Conservation (phyloP, 1,140 invertebrate genomes). For the Portunus trituberculatus region DNA sequence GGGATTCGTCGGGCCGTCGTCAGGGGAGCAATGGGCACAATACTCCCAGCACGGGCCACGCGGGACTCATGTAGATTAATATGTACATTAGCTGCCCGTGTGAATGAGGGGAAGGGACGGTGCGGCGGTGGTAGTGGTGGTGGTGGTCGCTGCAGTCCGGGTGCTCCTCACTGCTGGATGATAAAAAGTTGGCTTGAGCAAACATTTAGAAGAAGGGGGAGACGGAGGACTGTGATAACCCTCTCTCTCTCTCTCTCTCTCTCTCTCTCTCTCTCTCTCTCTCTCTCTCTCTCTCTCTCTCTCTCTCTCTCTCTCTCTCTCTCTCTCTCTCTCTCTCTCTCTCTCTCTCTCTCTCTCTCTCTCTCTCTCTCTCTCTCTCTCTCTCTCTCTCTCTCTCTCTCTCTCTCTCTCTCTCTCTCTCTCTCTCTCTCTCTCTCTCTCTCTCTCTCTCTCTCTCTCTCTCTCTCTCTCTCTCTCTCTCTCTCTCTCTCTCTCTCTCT, state of each 20-base stretch:
- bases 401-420: constrained; percentile 28
- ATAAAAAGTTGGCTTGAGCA: constrained; percentile 47
- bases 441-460: background rate
- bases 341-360: background rate
- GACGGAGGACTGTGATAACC: background rate
- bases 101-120: background rate
- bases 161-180: background rate
- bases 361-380: background rate
- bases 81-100: constrained; percentile 27
- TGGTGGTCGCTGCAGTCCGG: constrained; percentile 29
- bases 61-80: constrained; percentile 23
- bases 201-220: constrained; percentile 49
- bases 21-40: background rate
- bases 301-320: background rate
- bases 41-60: background rate
- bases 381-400: constrained; percentile 3
- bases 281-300: background rate
- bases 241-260: constrained; percentile 40
- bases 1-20: background rate
- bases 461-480: background rate
- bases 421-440: background rate
- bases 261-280: constrained; percentile 3
- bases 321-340: background rate
- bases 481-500: constrained; percentile 40
- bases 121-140: background rate